These are phyloP conservation scores for Danionella dracula DNA, from an alignment of 2,797 vertebrate genomes.

Conservation along the genomic window DNA sequence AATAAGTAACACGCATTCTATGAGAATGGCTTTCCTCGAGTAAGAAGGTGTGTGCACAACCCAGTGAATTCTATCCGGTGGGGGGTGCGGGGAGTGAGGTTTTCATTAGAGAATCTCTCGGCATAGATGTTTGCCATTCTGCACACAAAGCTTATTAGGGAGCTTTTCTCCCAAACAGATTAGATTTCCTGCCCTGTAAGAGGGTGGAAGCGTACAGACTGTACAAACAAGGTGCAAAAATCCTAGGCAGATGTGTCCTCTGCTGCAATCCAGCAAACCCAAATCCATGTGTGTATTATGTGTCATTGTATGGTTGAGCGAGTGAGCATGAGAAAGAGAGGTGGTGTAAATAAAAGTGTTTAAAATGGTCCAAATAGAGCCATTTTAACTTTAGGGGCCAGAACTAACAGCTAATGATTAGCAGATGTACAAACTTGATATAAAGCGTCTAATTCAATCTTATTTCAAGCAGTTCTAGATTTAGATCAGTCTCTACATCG, in stretches of 20 bases:
- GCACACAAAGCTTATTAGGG: constrained; percentile 17
- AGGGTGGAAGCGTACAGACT: constrained; percentile 17
- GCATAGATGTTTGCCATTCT: not conserved
- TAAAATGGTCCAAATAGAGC: too few relatives aligned
- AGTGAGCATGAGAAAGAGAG: not conserved
- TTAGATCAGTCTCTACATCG: too few relatives aligned
- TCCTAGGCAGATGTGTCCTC: not conserved
- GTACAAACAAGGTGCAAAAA: constrained; percentile 13
- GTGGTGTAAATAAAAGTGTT: too few relatives aligned
- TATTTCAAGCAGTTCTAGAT: too few relatives aligned
- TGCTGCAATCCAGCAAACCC: not conserved
- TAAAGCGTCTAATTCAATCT: not conserved
- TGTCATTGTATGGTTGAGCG: not conserved
- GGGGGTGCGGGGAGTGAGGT: not conserved
- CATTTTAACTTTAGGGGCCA: too few relatives aligned
- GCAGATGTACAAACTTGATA: not conserved
- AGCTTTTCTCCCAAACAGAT: constrained; percentile 22
- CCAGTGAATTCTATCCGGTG: not conserved
- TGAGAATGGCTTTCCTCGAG: not conserved
- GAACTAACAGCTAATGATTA: not conserved
- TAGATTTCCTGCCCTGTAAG: not conserved
- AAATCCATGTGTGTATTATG: not conserved
- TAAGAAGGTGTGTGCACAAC: not conserved
- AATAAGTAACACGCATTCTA: not conserved
- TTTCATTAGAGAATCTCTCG: constrained; percentile 21